These are phyloP conservation scores for Leucophora obtusa DNA, from an alignment of 2,888 invertebrate species.

Conservation along the genomic window DNA sequence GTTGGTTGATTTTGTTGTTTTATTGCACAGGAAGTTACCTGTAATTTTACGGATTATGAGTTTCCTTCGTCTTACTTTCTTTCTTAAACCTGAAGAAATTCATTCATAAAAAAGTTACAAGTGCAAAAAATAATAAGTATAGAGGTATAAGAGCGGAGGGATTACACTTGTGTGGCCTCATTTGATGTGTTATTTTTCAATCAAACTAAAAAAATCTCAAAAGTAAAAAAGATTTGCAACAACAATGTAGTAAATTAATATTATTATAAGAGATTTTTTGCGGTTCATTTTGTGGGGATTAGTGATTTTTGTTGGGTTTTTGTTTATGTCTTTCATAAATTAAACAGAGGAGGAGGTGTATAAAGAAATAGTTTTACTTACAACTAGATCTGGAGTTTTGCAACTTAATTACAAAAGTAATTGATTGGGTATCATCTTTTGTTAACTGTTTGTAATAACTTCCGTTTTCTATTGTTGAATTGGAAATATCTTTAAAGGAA, in stretches of 20 bases:
- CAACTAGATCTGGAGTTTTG: conserved; percentile 1
- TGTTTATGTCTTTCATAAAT: neutral
- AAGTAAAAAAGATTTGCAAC: conserved; percentile 25
- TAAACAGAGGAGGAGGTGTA: neutral
- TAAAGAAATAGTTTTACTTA: neutral
- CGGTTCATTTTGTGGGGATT: conserved; percentile 60
- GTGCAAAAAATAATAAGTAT: conserved; percentile 35
- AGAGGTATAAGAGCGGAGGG: conserved; percentile 4
- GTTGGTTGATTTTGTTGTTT: neutral
- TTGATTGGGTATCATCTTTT: conserved; percentile 28
- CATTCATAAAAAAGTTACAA: conserved; percentile 53
- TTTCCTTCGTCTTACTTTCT: conserved; percentile 43
- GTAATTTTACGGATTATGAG: conserved; percentile 63
- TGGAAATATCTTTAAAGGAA: neutral
- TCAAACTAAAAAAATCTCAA: conserved; percentile 18
- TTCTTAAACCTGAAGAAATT: conserved; percentile 1
- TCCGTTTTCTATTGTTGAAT: conserved; percentile 39
- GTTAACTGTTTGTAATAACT: conserved; percentile 34
- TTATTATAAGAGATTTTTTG: conserved; percentile 43
- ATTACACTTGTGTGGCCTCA: conserved; percentile 63
- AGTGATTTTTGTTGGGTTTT: conserved; percentile 20
- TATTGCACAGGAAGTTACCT: conserved; percentile 63
- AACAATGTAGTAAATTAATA: conserved; percentile 37
- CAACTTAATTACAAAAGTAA: conserved; percentile 40
- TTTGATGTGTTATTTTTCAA: conserved; percentile 57